These are phyloP conservation scores for Cantharis lateralis DNA, from an alignment of 2,888 invertebrate genomes.

Conservation along the genomic window DNA sequence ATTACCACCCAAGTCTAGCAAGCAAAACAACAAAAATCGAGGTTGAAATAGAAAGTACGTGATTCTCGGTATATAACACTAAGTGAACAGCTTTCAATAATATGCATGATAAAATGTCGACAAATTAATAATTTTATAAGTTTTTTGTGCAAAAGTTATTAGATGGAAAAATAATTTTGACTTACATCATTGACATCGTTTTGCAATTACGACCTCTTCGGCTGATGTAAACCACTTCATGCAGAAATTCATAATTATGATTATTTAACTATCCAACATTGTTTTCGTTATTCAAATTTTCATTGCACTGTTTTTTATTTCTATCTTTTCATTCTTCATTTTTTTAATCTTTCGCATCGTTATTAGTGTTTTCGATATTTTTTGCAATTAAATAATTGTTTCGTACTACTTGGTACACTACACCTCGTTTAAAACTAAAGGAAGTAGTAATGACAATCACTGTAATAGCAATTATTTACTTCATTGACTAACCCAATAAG, in stretches of 20 bases:
- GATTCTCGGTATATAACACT: slow-evolving; percentile 22
- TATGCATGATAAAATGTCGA: slow-evolving; percentile 7
- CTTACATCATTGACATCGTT: neutral
- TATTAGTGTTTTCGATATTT: neutral
- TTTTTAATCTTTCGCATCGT: neutral
- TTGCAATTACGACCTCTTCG: neutral
- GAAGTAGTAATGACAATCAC: neutral
- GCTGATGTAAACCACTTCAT: neutral
- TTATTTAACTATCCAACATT: neutral
- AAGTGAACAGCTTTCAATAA: slow-evolving; percentile 12
- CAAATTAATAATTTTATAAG: slow-evolving; percentile 7
- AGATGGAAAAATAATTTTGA: neutral
- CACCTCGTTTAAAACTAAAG: neutral
- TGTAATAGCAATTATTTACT: neutral
- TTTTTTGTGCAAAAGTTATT: slow-evolving; percentile 3
- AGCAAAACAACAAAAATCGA: slow-evolving; percentile 30
- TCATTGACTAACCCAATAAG: neutral
- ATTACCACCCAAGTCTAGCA: slow-evolving; percentile 17
- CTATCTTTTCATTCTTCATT: neutral
- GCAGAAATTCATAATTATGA: neutral
- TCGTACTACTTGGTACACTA: neutral
- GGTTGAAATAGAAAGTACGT: slow-evolving; percentile 37
- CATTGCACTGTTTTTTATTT: neutral
- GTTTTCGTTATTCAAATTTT: neutral
- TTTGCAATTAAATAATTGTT: neutral